Evolutionary conservation across 2,113 vertebrate genomes (phyloP).

Genomic region (Alaudala cheleensis): DNA sequence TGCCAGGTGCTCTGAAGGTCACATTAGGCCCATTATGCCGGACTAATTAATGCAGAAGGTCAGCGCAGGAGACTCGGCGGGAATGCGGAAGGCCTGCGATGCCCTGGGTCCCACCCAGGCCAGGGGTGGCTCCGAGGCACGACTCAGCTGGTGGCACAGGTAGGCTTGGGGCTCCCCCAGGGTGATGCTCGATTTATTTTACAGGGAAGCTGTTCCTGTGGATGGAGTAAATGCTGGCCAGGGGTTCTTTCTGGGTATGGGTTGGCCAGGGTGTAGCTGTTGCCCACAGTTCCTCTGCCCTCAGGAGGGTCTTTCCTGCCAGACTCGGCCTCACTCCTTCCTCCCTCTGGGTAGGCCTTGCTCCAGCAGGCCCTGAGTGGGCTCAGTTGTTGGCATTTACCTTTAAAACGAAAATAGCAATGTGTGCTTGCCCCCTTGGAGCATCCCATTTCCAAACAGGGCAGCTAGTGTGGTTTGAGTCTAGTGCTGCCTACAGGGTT

Average conservation of each 20-base stretch:
- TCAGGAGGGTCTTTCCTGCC: background rate
- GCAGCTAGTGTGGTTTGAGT: background rate
- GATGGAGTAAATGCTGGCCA: fast-evolving
- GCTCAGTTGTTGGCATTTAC: background rate
- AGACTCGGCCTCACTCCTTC: background rate
- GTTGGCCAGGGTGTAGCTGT: fast-evolving
- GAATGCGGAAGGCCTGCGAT: background rate
- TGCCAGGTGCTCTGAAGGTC: background rate
- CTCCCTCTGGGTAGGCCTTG: background rate
- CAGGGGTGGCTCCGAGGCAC: fast-evolving
- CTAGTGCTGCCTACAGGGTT: background rate
- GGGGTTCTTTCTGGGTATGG: fast-evolving
- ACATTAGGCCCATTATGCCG: background rate
- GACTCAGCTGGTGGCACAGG: fast-evolving
- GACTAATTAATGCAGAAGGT: background rate
- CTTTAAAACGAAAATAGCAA: background rate
- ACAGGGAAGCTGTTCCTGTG: background rate
- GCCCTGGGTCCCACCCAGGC: no score
- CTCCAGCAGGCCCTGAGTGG: fast-evolving
- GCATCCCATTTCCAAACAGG: background rate
- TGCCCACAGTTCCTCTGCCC: background rate
- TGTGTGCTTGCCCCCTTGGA: fast-evolving
- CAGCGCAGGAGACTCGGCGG: background rate
- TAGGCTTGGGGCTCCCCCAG: background rate
- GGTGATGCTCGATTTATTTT: background rate